Evolutionary conservation across 2,888 invertebrate genomes (phyloP).

Genomic region (Macrophya annulata): DNA sequence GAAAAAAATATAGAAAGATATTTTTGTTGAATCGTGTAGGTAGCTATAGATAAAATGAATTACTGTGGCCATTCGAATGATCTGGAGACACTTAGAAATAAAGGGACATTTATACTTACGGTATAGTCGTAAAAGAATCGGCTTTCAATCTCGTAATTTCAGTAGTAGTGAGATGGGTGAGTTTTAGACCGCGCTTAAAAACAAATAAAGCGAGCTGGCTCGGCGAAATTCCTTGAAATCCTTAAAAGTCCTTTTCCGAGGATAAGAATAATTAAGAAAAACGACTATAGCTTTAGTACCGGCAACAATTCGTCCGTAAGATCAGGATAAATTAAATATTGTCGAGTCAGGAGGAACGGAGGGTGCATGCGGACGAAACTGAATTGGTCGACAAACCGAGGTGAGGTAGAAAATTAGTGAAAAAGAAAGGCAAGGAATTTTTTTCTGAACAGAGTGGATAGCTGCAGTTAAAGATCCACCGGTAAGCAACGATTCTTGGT

Average conservation of each 20-base stretch:
- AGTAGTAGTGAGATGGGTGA: neutral
- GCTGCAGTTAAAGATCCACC: constrained; percentile 8
- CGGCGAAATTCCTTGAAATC: neutral
- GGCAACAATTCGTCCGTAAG: constrained; percentile 19
- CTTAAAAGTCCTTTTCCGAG: neutral
- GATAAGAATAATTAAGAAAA: constrained; percentile 44
- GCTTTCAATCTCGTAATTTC: constrained; percentile 41
- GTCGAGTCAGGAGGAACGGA: constrained; percentile 21
- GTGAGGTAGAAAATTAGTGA: neutral
- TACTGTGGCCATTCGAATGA: neutral
- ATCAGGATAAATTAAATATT: constrained; percentile 50
- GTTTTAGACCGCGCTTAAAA: constrained; percentile 42
- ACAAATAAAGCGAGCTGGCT: constrained; percentile 29
- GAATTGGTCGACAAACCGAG: constrained; percentile 6
- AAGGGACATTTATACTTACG: neutral
- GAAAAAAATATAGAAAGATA: neutral
- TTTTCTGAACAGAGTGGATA: neutral
- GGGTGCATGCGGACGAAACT: constrained; percentile 17
- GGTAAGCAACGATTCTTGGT: constrained; percentile 47
- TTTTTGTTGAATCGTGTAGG: neutral
- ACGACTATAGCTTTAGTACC: constrained; percentile 29
- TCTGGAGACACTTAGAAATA: neutral
- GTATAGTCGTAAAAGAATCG: neutral
- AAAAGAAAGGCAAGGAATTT: neutral
- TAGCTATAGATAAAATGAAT: neutral